Evolutionary conservation across 2,888 invertebrate genomes (phyloP).

Genomic region (Choristoneura rosaceana): DNA sequence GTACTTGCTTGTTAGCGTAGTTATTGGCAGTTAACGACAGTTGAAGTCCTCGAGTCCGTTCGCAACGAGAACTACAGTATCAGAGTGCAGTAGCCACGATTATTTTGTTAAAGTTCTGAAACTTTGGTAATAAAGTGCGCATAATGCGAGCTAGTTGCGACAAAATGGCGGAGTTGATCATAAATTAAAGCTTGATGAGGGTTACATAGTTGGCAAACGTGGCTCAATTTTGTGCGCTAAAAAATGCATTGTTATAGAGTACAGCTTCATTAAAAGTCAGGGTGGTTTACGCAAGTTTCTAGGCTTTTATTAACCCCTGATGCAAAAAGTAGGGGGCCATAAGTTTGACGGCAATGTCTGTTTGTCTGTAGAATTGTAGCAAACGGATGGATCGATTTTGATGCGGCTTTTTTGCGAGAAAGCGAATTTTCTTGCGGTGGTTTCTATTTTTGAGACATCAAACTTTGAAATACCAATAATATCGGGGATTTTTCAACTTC

Average conservation of each 20-base stretch:
- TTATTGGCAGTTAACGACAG: constrained; percentile 14
- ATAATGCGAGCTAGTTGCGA: constrained; percentile 45
- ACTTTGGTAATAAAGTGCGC: constrained; percentile 47
- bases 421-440: too few relatives aligned
- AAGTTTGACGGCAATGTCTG: too few relatives aligned
- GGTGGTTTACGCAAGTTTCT: too few relatives aligned
- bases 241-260: not conserved
- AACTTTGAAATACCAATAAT: too few relatives aligned
- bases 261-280: too few relatives aligned
- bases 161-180: constrained; percentile 26
- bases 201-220: constrained; percentile 22
- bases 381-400: too few relatives aligned
- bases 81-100: constrained; percentile 30
- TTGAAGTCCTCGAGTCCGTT: not conserved
- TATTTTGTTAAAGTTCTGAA: constrained; percentile 40
- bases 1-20: constrained; percentile 17
- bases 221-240: constrained; percentile 3
- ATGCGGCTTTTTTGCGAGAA: too few relatives aligned
- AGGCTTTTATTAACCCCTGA: too few relatives aligned
- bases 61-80: not conserved
- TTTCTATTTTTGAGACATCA: too few relatives aligned
- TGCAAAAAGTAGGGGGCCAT: too few relatives aligned
- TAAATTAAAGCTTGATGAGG: constrained; percentile 39
- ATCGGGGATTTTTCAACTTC: too few relatives aligned
- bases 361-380: too few relatives aligned